Evolutionary conservation across 2,797 vertebrate species (phyloP).

Genomic region (Mormyrus hasselquistii): DNA sequence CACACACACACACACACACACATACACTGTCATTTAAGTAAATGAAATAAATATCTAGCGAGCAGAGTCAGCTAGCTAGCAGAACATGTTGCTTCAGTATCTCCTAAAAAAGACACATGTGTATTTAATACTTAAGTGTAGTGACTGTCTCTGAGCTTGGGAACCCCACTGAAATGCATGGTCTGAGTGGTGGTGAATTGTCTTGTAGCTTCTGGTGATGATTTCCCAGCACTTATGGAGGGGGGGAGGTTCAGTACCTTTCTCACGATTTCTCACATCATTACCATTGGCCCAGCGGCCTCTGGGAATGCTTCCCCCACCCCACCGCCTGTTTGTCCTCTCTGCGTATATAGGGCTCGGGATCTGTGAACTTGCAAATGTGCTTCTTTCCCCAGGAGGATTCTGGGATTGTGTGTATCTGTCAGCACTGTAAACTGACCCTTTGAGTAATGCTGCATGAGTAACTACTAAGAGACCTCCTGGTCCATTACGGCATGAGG

Average conservation of each 20-base stretch:
- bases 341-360: not conserved
- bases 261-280: not conserved
- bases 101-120: not conserved
- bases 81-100: not conserved
- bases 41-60: not conserved
- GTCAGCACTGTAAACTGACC: not conserved
- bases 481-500: not conserved
- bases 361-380: not conserved
- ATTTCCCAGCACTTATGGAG: not conserved
- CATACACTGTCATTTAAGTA: not conserved
- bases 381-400: not conserved
- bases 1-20: not conserved
- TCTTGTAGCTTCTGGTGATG: not conserved
- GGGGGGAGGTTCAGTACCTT: not conserved
- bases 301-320: not conserved
- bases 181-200: not conserved
- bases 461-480: not conserved
- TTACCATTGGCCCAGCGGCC: not conserved
- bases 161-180: not conserved
- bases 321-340: not conserved
- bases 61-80: not conserved
- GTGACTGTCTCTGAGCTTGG: not conserved
- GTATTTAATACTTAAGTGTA: not conserved
- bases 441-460: not conserved
- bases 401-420: not conserved